Percentiles rank a stretch among this genome's conserved stretches.
phyloP scores from a whole-genome alignment of 2,113 vertebrate species.

The Lamprotornis superbus region DNA sequence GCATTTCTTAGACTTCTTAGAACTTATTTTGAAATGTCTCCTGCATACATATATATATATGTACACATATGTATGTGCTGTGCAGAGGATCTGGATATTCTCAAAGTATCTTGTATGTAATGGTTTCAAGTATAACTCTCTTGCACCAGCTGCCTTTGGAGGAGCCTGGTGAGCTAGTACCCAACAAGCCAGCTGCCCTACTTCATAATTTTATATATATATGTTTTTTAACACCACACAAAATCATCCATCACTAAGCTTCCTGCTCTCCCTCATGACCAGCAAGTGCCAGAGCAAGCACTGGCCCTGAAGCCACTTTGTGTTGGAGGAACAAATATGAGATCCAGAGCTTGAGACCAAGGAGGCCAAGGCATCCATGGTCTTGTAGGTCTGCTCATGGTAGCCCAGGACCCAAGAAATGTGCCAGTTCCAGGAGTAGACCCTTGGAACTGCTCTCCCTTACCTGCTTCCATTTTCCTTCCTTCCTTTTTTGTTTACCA shows the following conservation, averaged over 20 bases:
- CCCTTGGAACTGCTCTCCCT: slow-evolving; percentile 8
- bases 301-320: background rate
- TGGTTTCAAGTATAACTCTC: background rate
- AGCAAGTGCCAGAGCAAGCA: background rate
- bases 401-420: background rate
- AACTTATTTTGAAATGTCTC: background rate
- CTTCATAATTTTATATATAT: background rate
- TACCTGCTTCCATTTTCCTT: background rate
- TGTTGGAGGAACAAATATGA: background rate
- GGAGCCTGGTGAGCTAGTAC: background rate
- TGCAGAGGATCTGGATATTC: slow-evolving; percentile 15
- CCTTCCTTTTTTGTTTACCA: slow-evolving; percentile 27
- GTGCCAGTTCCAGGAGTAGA: background rate
- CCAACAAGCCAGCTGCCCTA: background rate
- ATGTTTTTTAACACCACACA: background rate
- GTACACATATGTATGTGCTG: background rate
- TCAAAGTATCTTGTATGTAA: background rate
- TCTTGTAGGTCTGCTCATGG: background rate
- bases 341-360: background rate
- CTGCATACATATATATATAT: background rate
- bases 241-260: background rate
- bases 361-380: background rate
- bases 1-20: background rate
- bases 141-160: background rate
- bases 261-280: background rate